Base-by-base conservation (phyloP, 2,888 invertebrate species). In the Acleris cristana region DNA sequence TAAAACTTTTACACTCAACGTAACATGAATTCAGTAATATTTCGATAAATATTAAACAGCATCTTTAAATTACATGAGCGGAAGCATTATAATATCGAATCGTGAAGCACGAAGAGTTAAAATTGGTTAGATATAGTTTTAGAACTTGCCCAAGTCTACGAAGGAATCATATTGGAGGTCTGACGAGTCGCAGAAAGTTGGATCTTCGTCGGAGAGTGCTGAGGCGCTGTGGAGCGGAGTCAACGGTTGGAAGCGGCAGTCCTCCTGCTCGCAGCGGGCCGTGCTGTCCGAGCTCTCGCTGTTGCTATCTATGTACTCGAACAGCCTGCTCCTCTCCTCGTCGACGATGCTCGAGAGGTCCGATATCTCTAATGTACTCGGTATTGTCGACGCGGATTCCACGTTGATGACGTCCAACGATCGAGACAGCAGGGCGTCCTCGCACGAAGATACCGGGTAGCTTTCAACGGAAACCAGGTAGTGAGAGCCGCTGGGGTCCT, bases 91-190 rank as follows among this genome's bases (percentile, higher is more conserved):
- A 66, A 65, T 56, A 61, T 61, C 49, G 23, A 40, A 64, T 51
- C 48, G 34, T 53, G 59, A 63, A 56, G 76, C 71, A 71, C 71
- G 72, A 64, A 64, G 67, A 69, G 53, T 65, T 26, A 66, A 62
- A 63, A 49, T 51, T 7, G 52, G 34, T 34, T 26, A 70, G 72
- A 76, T 69, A 69, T 77, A 74, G 75, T 26, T 75, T 81, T 73
- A 93, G 83, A 93, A 93, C 76, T 92, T 91, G 68, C 93, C 93
- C 91, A 93, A 92, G 79, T 93, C 93, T 79, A 93, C 87, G 79
- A 91, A 91, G 72, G 93, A 93, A 77, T 93, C 93, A 73, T 93
- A 93, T 73, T 93, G 93, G 57, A 91, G 76, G 72, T 93, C 93
- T 71, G 85, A 87, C 75, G 81, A 80, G 72, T 90, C 91, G 68